These are phyloP conservation scores for Caenorhabditis panamensis DNA, from an alignment of 2,888 invertebrate genomes.

Conservation along the genomic window DNA sequence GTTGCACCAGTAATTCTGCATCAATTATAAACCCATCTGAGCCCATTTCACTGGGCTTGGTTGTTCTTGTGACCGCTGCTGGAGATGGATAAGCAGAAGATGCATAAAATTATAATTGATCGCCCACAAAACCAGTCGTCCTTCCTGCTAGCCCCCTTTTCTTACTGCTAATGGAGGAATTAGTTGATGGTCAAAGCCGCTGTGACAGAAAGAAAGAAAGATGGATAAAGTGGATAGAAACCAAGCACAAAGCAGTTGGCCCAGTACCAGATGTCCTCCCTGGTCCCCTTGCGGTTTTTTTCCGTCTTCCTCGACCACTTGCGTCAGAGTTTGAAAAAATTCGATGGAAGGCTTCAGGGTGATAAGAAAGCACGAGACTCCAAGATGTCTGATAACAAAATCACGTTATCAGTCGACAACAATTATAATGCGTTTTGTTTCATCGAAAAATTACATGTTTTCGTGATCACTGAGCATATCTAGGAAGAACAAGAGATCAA, in stretches of 20 bases:
- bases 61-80: slow-evolving; percentile 9
- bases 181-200: slow-evolving; percentile 35
- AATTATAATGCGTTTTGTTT: slow-evolving; percentile 13
- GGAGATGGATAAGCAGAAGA: slow-evolving; percentile 22
- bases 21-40: slow-evolving; percentile 18
- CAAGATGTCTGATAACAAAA: slow-evolving; percentile 39
- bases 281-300: neutral
- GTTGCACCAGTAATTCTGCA: neutral
- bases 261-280: neutral
- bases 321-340: neutral
- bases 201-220: slow-evolving; percentile 21
- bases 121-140: slow-evolving; percentile 34
- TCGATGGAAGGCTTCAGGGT: neutral
- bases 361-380: slow-evolving; percentile 34
- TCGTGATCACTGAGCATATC: slow-evolving; percentile 1
- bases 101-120: slow-evolving; percentile 50
- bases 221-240: slow-evolving; percentile 18
- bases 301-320: neutral
- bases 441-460: slow-evolving; percentile 7
- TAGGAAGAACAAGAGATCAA: neutral
- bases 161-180: slow-evolving; percentile 33
- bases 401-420: neutral
- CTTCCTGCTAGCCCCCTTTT: no score
- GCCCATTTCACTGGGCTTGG: slow-evolving; percentile 20
- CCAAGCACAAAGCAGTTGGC: neutral